These are phyloP conservation scores for Lerema accius DNA, from an alignment of 1,140 invertebrate species.

Conservation along the genomic window DNA sequence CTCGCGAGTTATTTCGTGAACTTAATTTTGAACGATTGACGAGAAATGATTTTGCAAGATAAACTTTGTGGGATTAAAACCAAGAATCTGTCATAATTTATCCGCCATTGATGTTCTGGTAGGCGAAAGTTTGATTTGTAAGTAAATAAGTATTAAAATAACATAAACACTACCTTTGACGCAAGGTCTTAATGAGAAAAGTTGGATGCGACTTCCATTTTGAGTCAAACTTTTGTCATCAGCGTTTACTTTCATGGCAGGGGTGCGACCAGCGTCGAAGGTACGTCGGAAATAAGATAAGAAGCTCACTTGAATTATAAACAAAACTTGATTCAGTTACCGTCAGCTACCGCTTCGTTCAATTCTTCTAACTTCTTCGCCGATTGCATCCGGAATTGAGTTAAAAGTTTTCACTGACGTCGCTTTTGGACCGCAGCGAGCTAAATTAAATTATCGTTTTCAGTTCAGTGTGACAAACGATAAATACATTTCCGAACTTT, in stretches of 20 bases:
- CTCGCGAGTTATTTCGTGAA: neutral
- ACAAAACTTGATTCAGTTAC: conserved; percentile 69
- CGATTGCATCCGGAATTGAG: conserved; percentile 64
- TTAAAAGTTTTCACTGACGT: conserved; percentile 63
- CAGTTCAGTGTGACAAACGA: conserved; percentile 41
- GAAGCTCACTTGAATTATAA: conserved; percentile 62
- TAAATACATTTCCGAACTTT: conserved; percentile 31
- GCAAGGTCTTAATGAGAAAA: conserved; percentile 80
- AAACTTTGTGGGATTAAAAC: neutral
- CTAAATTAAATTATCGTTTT: conserved; percentile 48
- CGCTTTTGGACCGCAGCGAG: conserved; percentile 44
- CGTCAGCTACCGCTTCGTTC: conserved; percentile 45
- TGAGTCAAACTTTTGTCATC: conserved; percentile 78
- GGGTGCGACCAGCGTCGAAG: conserved; percentile 42
- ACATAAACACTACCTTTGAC: conserved; percentile 76
- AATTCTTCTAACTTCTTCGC: conserved; percentile 55
- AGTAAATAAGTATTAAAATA: conserved; percentile 68
- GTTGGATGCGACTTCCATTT: conserved; percentile 77
- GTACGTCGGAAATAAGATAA: conserved; percentile 57
- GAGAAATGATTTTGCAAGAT: neutral
- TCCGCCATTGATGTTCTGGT: conserved; percentile 21
- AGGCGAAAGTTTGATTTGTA: conserved; percentile 55
- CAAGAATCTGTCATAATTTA: conserved; percentile 2
- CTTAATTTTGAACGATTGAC: conserved; percentile 2
- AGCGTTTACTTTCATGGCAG: conserved; percentile 65